Evolutionary conservation across 2,113 vertebrate species (phyloP).

Genomic region (Cebus imitator): DNA sequence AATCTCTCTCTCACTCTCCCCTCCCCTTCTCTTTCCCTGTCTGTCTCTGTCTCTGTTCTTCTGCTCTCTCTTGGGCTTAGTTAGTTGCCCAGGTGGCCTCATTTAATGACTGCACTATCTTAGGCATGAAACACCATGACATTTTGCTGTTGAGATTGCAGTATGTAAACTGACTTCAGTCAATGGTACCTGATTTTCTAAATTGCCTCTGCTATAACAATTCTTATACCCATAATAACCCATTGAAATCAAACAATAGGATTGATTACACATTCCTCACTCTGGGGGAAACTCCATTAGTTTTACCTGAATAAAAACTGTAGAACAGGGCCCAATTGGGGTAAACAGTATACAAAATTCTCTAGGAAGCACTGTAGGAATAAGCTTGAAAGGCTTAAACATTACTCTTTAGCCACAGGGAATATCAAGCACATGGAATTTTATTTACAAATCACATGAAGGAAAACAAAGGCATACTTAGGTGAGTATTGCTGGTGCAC

Average conservation of each 20-base stretch:
- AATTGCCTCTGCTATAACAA: slow-evolving; percentile 74
- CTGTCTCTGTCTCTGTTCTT: neutral
- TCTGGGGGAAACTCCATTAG: slow-evolving; percentile 72
- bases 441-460: slow-evolving; percentile 69
- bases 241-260: slow-evolving; percentile 79
- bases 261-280: slow-evolving; percentile 78
- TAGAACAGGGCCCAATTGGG: slow-evolving; percentile 64
- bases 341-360: slow-evolving; percentile 63
- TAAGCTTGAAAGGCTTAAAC: slow-evolving; percentile 48
- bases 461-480: slow-evolving; percentile 9
- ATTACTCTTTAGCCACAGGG: slow-evolving; percentile 56
- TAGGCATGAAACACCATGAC: slow-evolving; percentile 36
- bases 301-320: slow-evolving; percentile 78
- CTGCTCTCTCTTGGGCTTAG: neutral
- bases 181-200: slow-evolving; percentile 78
- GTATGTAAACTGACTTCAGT: slow-evolving; percentile 72
- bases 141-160: slow-evolving; percentile 57
- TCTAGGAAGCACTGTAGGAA: slow-evolving; percentile 59
- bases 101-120: slow-evolving; percentile 44
- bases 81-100: slow-evolving; percentile 49
- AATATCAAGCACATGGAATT: slow-evolving; percentile 45
- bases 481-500: neutral
- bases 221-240: slow-evolving; percentile 71
- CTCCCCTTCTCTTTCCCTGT: neutral
- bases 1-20: neutral